Percentiles rank a stretch among this genome's conserved stretches.
Evolutionary conservation across 2,888 invertebrate genomes (phyloP).

Genomic region (Quadroppia sp.): DNA sequence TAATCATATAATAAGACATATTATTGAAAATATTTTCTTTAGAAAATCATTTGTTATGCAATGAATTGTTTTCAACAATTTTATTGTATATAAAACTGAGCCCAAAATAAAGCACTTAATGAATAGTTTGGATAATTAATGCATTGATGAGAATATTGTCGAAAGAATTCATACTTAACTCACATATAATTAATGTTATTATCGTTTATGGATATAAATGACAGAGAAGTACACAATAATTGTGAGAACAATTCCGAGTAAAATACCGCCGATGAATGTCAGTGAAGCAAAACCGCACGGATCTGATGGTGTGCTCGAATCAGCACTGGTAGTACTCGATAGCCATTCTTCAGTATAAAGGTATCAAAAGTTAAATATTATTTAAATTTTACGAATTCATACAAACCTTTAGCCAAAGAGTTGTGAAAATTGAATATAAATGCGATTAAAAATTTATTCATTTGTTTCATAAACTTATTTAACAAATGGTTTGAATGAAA

Average conservation of each 20-base stretch:
- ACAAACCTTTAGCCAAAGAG: not conserved
- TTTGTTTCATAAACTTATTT: not conserved
- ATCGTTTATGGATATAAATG: not conserved
- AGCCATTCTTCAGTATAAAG: not conserved
- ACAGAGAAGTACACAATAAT: not conserved
- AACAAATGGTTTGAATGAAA: not conserved
- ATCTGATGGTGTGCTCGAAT: not conserved
- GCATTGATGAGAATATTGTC: not conserved
- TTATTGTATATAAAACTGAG: no score
- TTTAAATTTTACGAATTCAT: not conserved
- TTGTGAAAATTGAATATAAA: not conserved
- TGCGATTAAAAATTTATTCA: not conserved
- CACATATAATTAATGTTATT: not conserved
- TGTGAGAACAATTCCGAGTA: not conserved
- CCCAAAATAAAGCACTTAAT: no score
- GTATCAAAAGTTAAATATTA: not conserved
- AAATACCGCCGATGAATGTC: not conserved
- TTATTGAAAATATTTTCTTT: no score
- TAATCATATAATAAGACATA: no score
- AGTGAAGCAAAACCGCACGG: conserved; percentile 4
- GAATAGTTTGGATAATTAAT: no score
- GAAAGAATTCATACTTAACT: not conserved
- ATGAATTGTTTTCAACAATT: no score
- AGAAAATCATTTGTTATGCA: no score
- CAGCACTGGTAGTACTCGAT: not conserved